These are phyloP conservation scores for Intellagama lesueurii DNA, from an alignment of 2,797 vertebrate species.

Conservation along the genomic window DNA sequence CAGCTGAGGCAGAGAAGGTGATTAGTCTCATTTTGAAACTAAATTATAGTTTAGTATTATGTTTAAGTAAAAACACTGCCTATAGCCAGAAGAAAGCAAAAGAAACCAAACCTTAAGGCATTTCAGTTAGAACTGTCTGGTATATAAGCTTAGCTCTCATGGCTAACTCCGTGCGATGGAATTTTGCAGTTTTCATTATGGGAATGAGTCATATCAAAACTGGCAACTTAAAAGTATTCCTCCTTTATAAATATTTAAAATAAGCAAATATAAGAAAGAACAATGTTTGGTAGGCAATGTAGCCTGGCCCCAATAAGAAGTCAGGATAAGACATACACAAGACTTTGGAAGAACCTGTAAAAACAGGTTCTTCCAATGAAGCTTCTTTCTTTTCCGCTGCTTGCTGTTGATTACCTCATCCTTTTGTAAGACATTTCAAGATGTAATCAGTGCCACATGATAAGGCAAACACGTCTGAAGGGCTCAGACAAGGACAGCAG, in stretches of 20 bases:
- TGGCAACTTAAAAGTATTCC: background rate
- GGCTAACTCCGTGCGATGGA: background rate
- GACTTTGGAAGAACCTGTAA: background rate
- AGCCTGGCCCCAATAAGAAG: background rate
- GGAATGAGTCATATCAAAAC: background rate
- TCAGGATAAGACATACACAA: background rate
- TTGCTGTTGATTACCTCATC: background rate
- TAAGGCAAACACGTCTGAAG: constrained; percentile 16
- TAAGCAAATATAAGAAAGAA: background rate
- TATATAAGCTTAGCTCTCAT: background rate
- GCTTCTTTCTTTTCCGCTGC: background rate
- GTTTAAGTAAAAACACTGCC: background rate
- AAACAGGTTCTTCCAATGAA: background rate
- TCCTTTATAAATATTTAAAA: rapidly evolving
- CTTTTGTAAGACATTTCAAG: constrained; percentile 41
- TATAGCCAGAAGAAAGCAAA: background rate
- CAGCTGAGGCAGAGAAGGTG: too few species aligned
- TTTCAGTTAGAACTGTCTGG: background rate
- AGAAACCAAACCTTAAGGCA: background rate
- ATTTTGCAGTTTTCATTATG: background rate
- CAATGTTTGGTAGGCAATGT: background rate
- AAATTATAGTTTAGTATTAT: background rate
- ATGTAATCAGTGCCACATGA: background rate
- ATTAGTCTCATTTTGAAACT: background rate
- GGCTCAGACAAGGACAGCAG: constrained; percentile 55